Evolutionary conservation across 2,888 invertebrate genomes (phyloP).

Genomic region (Melinopterus prodromus): DNA sequence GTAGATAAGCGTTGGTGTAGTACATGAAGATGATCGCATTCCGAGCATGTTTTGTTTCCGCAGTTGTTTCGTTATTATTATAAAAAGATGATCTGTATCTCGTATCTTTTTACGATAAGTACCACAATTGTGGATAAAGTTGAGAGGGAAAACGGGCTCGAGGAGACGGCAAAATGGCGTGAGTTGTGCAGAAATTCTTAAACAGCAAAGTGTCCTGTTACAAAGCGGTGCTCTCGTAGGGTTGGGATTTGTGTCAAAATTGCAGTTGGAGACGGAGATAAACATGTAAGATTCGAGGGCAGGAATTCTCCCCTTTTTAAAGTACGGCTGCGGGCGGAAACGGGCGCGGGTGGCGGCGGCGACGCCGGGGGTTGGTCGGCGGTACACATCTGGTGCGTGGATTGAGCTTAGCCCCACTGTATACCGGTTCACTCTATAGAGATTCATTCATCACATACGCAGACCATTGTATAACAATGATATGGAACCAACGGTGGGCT

Average conservation of each 20-base stretch:
- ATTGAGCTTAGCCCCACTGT: conserved; percentile 12
- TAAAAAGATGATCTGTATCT: conserved; percentile 4
- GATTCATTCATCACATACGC: conserved; percentile 27
- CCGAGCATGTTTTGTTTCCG: background rate
- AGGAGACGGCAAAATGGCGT: background rate
- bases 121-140: background rate
- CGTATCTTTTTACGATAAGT: background rate
- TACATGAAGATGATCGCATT: background rate
- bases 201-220: background rate
- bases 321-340: conserved; percentile 15
- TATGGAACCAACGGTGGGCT: conserved; percentile 28
- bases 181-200: background rate
- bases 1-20: background rate
- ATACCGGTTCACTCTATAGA: conserved; percentile 25
- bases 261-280: conserved; percentile 15
- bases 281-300: conserved; percentile 12
- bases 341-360: background rate
- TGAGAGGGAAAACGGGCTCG: background rate
- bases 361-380: conserved; percentile 4
- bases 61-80: background rate
- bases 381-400: conserved; percentile 22
- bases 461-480: conserved; percentile 23
- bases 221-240: background rate
- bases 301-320: conserved; percentile 17
- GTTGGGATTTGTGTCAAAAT: conserved; percentile 22